Evolutionary conservation across 1,140 invertebrate genomes (phyloP), one percentile per base, ranked within the genome.

Genomic region (Venustaconcha ellipsiformis): DNA sequence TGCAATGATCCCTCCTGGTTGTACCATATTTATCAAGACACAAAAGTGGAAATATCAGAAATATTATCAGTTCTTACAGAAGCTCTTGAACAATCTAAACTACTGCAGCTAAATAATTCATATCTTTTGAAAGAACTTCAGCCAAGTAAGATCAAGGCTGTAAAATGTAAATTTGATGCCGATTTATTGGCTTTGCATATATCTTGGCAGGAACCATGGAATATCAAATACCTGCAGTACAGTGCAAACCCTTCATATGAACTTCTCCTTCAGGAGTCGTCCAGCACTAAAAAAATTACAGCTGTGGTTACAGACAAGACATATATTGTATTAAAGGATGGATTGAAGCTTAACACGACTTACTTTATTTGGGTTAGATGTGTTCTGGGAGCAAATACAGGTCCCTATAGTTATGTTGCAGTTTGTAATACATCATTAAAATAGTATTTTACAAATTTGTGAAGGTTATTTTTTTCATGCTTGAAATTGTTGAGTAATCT

Each of bases 21-120:
- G 62, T 92, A 88, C 83, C 84, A 90, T 73, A 92, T 92, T 73
- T 92, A 92, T 81, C 92, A 92, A 81, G 92, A 92, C 82, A 92
- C 91, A 18, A 48, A 82, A 55, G 89, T 92, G 1, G 87, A 91
- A 78, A 73, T 90, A 12, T 20, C 57, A n/a, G 71, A 79, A 14
- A 80, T 91, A 23, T 57, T 81, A 6, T 57, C 72, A 18, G 58
- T 87, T n/a, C 62, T 81, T 20, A 62, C 62, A 59, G 17, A n/a
- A 58, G 78, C 80, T 55, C 26, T 18, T 84, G 55, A 65, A 66
- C 6, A 59, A 78, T 60, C 57, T 64, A 14, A 69, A 55, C 12
- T 60, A 30, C 11, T 14, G 37, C 17, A 63, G 68, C 20, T 64
- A 37, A 65, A 18, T 56, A 57, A 58, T 55, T 63, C n/a, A 63